Conservation (phyloP, 2,888 invertebrate genomes). For the Drosophila buzzatii region DNA sequence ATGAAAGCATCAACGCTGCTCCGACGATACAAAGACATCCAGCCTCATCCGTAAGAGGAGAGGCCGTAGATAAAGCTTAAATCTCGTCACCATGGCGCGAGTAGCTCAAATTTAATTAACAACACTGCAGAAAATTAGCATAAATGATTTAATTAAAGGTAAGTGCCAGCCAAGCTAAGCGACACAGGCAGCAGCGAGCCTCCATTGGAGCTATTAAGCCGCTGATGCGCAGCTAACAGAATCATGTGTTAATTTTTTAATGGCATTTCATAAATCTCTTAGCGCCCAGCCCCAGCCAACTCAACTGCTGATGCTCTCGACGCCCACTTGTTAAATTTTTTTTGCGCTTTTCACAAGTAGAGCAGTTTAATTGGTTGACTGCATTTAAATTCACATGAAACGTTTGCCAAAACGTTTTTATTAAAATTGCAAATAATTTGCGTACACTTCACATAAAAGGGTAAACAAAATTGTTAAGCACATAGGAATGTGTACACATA, state of each 20-base stretch:
- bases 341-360: neutral
- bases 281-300: constrained; percentile 28
- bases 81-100: neutral
- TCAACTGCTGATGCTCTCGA: neutral
- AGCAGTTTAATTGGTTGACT: constrained; percentile 42
- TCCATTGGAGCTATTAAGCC: constrained; percentile 6
- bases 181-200: constrained; percentile 1
- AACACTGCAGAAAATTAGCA: constrained; percentile 74
- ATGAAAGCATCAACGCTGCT: constrained; percentile 38
- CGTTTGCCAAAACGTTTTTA: constrained; percentile 27
- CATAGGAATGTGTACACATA: constrained; percentile 19
- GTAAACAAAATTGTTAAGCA: constrained; percentile 26
- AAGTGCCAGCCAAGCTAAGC: constrained; percentile 47
- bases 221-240: constrained; percentile 39
- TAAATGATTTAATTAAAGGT: constrained; percentile 79
- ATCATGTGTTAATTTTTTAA: constrained; percentile 78
- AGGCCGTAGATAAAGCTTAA: constrained; percentile 7
- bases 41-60: constrained; percentile 24
- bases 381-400: constrained; percentile 48
- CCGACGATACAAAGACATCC: constrained; percentile 19
- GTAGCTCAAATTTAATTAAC: constrained; percentile 70
- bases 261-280: constrained; percentile 69
- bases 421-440: constrained; percentile 41
- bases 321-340: constrained; percentile 1
- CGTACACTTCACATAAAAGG: constrained; percentile 20